phyloP scores from a whole-genome alignment of 2,113 vertebrate species.

The Typhlomys cinereus region DNA sequence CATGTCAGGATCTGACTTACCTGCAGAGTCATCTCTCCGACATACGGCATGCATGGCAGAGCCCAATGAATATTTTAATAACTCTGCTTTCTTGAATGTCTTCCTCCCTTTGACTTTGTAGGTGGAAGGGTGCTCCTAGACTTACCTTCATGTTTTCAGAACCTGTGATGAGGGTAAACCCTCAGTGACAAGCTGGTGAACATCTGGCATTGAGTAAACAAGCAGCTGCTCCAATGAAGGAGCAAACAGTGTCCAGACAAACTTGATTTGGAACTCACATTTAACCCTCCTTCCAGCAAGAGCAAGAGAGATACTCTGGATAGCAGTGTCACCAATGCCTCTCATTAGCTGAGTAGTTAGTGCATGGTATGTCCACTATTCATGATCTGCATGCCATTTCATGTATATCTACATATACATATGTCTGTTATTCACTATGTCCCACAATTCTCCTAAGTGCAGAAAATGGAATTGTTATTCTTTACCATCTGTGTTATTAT shows the following conservation, averaged over 20 bases:
- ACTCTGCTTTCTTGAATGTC: not conserved
- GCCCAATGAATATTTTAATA: not conserved
- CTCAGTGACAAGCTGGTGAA: not conserved
- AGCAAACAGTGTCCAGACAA: not conserved
- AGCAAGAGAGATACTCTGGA: not conserved
- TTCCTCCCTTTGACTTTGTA: not conserved
- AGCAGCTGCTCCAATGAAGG: not conserved
- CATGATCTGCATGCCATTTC: not conserved
- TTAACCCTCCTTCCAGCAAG: not conserved
- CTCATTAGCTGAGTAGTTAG: not conserved
- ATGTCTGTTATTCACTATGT: not conserved
- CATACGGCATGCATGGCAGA: no score
- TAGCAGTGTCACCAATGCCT: not conserved
- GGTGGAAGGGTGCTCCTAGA: not conserved
- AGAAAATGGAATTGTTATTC: not conserved
- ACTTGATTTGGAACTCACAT: slow-evolving; percentile 28
- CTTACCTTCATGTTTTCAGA: not conserved
- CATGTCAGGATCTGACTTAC: no score
- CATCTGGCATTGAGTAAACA: not conserved
- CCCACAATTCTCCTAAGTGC: slow-evolving; percentile 12
- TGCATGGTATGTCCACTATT: not conserved
- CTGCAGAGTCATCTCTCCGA: no score
- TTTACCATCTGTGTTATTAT: not conserved
- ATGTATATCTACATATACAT: not conserved
- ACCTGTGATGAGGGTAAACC: not conserved